Evolutionary conservation across 2,113 vertebrate genomes (phyloP).

Genomic region (Meleagris gallopavo): DNA sequence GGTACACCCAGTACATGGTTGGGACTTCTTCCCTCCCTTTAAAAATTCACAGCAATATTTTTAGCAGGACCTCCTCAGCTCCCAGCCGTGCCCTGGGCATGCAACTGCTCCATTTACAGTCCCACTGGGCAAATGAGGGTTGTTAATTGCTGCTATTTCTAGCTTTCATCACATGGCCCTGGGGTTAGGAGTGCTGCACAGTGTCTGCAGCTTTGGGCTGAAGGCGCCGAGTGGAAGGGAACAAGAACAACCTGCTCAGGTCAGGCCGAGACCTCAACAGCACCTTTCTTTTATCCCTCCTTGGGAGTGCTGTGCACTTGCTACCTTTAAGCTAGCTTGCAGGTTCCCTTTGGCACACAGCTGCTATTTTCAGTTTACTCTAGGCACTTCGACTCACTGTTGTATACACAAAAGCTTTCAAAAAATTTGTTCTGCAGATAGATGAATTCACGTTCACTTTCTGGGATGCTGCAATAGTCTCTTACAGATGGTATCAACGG

Average conservation of each 20-base stretch:
- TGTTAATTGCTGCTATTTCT: conserved; percentile 7
- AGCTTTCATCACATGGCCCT: background rate
- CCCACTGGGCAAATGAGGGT: background rate
- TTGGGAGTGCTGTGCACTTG: rapidly evolving
- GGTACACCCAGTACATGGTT: rapidly evolving
- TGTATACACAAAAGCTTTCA: background rate
- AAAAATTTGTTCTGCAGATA: background rate
- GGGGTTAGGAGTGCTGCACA: background rate
- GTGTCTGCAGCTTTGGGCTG: background rate
- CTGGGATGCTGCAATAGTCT: background rate
- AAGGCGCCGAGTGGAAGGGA: background rate
- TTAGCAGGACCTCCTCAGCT: background rate
- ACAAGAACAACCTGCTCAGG: background rate
- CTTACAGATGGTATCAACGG: background rate
- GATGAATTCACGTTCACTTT: background rate
- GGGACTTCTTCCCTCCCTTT: background rate
- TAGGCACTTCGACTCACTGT: background rate
- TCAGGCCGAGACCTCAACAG: background rate
- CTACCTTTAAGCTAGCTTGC: background rate
- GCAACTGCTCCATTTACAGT: background rate
- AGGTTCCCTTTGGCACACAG: background rate
- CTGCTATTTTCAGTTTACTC: background rate
- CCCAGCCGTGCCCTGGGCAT: background rate
- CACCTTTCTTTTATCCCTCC: background rate
- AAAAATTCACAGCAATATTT: background rate